Evolutionary conservation across 2,113 vertebrate genomes (phyloP).

Genomic region (Tachysurus vachellii): DNA sequence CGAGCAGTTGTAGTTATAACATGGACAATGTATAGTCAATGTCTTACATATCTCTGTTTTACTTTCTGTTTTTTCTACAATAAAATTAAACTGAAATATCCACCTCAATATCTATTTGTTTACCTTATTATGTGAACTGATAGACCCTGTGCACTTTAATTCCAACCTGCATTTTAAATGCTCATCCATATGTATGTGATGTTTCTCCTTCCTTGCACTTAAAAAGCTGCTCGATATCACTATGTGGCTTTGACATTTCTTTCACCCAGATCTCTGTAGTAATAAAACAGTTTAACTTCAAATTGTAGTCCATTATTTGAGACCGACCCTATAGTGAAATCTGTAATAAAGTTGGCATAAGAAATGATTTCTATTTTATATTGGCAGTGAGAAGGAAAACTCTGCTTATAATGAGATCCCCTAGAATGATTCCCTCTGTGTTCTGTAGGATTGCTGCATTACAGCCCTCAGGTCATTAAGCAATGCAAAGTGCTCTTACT

Average conservation of each 20-base stretch:
- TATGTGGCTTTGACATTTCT: not conserved
- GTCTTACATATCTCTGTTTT: not conserved
- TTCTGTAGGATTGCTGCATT: slow-evolving; percentile 59
- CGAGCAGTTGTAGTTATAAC: not conserved
- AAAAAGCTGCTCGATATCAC: slow-evolving; percentile 58
- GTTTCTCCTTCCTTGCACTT: not conserved
- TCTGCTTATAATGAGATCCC: slow-evolving; percentile 68
- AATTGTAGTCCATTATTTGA: slow-evolving; percentile 67
- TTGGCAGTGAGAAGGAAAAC: slow-evolving; percentile 60
- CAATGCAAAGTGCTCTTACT: slow-evolving; percentile 13
- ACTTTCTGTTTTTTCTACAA: not conserved
- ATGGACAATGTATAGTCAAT: not conserved
- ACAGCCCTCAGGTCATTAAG: slow-evolving; percentile 36
- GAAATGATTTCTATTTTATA: slow-evolving; percentile 60
- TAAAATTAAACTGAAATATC: not conserved
- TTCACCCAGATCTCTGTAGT: slow-evolving; percentile 43
- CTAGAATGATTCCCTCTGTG: slow-evolving; percentile 53
- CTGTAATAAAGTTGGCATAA: slow-evolving; percentile 65
- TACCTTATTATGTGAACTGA: not conserved
- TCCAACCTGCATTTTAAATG: not conserved
- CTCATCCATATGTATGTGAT: not conserved
- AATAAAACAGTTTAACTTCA: slow-evolving; percentile 62
- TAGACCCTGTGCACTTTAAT: not conserved
- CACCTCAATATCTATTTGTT: not conserved
- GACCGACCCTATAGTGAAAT: slow-evolving; percentile 62